Evolutionary conservation across 2,888 invertebrate genomes (phyloP).

Genomic region (Cephus spinipes): DNA sequence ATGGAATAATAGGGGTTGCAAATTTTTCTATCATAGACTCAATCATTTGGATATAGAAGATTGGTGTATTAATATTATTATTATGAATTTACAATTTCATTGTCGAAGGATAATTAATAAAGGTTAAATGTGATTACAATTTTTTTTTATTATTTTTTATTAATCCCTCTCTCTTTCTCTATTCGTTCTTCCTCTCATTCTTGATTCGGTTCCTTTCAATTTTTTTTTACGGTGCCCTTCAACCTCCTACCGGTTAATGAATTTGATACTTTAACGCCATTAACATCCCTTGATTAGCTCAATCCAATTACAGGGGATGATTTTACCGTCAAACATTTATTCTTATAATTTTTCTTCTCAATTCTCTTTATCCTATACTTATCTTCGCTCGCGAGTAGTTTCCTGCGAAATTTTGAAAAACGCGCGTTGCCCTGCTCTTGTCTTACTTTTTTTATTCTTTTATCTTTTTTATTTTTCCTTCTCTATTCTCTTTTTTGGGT

Average conservation of each 20-base stretch:
- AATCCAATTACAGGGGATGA: neutral
- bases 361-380: no score
- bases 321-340: neutral
- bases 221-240: neutral
- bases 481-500: neutral
- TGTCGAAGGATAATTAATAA: neutral
- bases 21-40: neutral
- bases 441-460: neutral
- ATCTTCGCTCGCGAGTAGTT: neutral
- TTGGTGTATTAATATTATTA: neutral
- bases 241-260: neutral
- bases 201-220: neutral
- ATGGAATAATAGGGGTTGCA: neutral
- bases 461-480: neutral
- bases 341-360: neutral
- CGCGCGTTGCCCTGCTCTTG: no score
- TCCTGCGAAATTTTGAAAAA: neutral
- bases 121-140: neutral
- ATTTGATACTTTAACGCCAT: neutral
- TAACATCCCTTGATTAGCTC: neutral
- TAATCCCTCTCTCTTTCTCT: neutral
- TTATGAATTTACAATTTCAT: neutral
- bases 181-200: neutral
- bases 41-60: neutral
- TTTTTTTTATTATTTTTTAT: neutral